Evolutionary conservation across 2,888 invertebrate genomes (phyloP).

Genomic region (Xestoiulus laeticollis): DNA sequence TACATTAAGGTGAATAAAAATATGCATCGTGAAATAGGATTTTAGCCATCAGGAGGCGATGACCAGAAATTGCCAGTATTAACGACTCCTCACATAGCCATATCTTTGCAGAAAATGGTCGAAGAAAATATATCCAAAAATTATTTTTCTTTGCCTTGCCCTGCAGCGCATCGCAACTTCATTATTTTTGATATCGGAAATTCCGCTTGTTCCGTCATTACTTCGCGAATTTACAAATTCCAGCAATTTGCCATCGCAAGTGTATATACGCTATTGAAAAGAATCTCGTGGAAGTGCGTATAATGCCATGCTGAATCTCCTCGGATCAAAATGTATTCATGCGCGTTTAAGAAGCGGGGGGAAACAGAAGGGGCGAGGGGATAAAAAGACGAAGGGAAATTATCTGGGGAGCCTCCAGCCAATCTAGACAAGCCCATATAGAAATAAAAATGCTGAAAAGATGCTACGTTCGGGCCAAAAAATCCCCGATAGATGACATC

Average conservation of each 20-base stretch:
- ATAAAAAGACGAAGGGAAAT: conserved; percentile 36
- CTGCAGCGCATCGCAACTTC: not conserved
- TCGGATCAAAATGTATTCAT: conserved; percentile 43
- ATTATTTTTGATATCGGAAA: conserved; percentile 20
- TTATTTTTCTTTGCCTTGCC: not conserved
- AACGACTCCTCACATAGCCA: no score
- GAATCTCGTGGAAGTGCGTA: not conserved
- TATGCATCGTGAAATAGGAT: no score
- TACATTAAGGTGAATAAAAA: no score
- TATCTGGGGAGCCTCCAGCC: conserved; percentile 43
- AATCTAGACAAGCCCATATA: conserved; percentile 40
- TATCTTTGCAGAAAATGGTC: not conserved
- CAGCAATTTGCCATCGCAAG: conserved; percentile 19
- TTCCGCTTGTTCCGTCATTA: not conserved
- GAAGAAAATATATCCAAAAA: not conserved
- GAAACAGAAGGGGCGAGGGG: not conserved
- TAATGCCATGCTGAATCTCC: conserved; percentile 12
- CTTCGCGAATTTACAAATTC: conserved; percentile 13
- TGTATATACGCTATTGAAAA: conserved; percentile 10
- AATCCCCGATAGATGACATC: conserved; percentile 46
- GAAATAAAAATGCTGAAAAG: conserved; percentile 45
- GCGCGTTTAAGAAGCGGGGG: conserved; percentile 40
- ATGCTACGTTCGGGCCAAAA: conserved; percentile 31
- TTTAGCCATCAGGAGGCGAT: not conserved
- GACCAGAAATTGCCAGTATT: not conserved